These are phyloP conservation scores for Holothuria glaberrima DNA, from an alignment of 35 echinoderm and acorn worm genomes.

Conservation along the genomic window DNA sequence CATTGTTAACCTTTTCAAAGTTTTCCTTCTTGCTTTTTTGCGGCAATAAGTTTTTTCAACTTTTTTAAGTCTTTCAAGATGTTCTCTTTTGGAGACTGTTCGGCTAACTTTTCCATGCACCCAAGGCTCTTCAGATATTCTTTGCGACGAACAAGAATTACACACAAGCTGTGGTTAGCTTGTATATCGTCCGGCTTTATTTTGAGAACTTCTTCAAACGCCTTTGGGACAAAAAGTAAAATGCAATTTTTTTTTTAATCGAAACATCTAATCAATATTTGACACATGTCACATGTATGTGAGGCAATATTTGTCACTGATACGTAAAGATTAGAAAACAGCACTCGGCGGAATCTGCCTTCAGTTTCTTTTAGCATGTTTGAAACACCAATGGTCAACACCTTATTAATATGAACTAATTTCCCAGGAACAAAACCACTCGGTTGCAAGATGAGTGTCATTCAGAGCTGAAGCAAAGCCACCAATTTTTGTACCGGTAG, in stretches of 20 bases:
- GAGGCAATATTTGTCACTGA: no score
- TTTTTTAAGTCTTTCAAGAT: background rate
- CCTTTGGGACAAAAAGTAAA: background rate
- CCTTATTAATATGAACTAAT: no score
- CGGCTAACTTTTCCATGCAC: background rate
- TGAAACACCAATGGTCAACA: no score
- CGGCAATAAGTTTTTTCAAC: background rate
- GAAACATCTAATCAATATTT: background rate
- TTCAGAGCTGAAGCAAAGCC: no score
- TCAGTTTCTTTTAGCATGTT: no score
- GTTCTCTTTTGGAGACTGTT: background rate
- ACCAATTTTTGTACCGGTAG: no score
- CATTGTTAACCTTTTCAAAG: background rate
- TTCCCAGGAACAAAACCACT: no score
- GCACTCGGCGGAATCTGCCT: no score
- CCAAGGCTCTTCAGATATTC: background rate
- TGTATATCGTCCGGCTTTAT: background rate
- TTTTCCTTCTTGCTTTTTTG: background rate
- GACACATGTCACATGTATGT: background rate
- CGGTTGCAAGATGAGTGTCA: no score
- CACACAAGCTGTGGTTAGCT: conserved; percentile 14
- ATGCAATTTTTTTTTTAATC: background rate
- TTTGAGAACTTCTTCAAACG: background rate
- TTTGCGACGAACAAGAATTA: conserved; percentile 1
- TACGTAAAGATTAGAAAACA: no score